A percentile compares a stretch with the other conserved stretches of the same genome.
phyloP scores from a whole-genome alignment of 2,888 invertebrate species.

The Drosophila greeni region DNA sequence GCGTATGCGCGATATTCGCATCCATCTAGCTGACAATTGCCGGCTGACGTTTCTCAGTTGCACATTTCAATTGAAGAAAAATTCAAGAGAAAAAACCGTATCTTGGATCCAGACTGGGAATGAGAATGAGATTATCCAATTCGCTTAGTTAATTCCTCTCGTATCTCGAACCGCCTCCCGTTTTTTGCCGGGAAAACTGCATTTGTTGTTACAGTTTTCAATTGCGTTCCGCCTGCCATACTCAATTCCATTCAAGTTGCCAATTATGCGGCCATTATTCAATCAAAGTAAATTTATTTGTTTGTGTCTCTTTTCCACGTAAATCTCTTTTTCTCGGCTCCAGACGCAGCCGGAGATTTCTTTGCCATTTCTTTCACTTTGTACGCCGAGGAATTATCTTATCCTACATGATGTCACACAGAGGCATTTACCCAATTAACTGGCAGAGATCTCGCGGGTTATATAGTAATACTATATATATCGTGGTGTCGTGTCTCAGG shows the following conservation, averaged over 20 bases:
- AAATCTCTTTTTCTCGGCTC: constrained; percentile 40
- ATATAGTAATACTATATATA: background rate
- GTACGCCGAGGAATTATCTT: constrained; percentile 67
- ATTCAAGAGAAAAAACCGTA: constrained; percentile 57
- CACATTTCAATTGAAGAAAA: constrained; percentile 76
- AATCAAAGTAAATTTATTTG: constrained; percentile 80
- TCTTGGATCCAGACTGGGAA: constrained; percentile 5
- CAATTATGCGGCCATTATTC: constrained; percentile 79
- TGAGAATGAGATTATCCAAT: constrained; percentile 72
- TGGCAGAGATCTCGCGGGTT: constrained; percentile 10
- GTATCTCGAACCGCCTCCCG: constrained; percentile 21
- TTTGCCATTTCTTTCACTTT: constrained; percentile 59
- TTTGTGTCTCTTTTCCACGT: constrained; percentile 77
- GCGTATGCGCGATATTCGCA: constrained; percentile 66
- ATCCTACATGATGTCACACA: constrained; percentile 66
- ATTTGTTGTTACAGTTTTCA: constrained; percentile 54
- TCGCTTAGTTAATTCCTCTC: constrained; percentile 66
- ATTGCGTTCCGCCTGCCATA: constrained; percentile 78
- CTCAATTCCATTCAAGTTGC: constrained; percentile 80
- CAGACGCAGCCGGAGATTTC: constrained; percentile 19
- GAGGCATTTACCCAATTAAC: constrained; percentile 60
- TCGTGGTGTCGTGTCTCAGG: constrained; percentile 42
- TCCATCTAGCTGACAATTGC: constrained; percentile 72
- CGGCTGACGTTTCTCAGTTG: constrained; percentile 75
- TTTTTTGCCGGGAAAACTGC: constrained; percentile 3